phyloP scores from a whole-genome alignment of 2,797 vertebrate genomes.

The Pantherophis vulpinus region DNA sequence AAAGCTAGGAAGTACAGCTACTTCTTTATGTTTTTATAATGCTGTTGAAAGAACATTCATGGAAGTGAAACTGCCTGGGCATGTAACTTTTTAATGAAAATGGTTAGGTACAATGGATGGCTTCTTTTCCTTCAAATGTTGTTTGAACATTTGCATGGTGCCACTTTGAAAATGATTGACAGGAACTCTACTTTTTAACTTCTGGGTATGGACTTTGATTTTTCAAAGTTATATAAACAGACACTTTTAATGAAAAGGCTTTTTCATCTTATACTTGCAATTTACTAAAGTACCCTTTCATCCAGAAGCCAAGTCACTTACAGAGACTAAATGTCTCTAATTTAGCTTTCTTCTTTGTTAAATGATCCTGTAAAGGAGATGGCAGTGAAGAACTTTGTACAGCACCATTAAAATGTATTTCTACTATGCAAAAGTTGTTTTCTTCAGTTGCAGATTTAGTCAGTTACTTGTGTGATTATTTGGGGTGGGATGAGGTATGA shows the following conservation, averaged over 20 bases:
- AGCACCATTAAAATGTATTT: not conserved
- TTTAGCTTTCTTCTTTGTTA: not conserved
- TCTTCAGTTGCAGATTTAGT: not conserved
- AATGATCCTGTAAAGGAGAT: not conserved
- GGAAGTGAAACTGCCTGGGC: not conserved
- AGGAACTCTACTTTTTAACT: not conserved
- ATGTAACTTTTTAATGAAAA: not conserved
- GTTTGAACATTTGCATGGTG: not conserved
- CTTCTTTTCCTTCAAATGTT: not conserved
- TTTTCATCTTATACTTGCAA: not conserved
- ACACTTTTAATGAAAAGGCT: not conserved
- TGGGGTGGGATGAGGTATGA: not conserved
- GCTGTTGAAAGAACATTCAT: not conserved
- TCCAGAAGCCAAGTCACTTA: not conserved
- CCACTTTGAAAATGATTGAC: not conserved
- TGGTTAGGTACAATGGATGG: not conserved
- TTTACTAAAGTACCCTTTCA: not conserved
- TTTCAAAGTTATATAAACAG: not conserved
- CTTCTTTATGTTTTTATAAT: not conserved
- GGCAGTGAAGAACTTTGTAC: not conserved
- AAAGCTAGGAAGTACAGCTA: not conserved
- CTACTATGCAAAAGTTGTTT: not conserved
- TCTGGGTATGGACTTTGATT: not conserved
- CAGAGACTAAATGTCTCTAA: not conserved
- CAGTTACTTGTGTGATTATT: not conserved